phyloP scores from a whole-genome alignment of 2,888 invertebrate genomes.

The Netelia melanura region DNA sequence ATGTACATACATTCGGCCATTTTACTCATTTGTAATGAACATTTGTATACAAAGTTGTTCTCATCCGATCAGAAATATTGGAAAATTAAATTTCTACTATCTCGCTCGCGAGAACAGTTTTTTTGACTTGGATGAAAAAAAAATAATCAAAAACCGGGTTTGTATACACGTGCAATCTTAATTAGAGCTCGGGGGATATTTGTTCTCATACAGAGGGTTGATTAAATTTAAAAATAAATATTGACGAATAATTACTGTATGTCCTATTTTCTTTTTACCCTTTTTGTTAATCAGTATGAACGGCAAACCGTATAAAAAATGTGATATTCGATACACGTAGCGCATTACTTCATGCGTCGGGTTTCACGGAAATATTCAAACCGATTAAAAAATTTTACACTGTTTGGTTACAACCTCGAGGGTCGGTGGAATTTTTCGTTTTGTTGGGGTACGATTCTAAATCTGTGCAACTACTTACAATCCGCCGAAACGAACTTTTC shows the following conservation, averaged over 20 bases:
- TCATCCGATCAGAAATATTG: constrained; percentile 14
- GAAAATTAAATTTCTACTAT: neutral
- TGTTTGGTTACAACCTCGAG: no score
- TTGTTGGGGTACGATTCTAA: neutral
- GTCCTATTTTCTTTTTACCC: no score
- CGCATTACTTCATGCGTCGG: neutral
- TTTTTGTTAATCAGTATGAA: neutral
- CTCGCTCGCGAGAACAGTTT: neutral
- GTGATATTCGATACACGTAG: neutral
- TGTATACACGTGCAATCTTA: no score
- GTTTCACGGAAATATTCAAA: neutral
- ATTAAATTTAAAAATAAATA: no score
- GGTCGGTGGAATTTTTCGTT: neutral
- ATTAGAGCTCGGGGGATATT: no score
- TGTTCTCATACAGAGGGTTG: no score
- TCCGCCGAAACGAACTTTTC: neutral
- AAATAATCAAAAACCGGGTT: no score
- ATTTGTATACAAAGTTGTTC: constrained; percentile 1
- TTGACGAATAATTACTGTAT: no score
- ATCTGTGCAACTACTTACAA: neutral
- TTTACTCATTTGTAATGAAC: constrained; percentile 1
- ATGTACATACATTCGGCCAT: neutral
- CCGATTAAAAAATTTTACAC: no score
- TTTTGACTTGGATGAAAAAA: neutral
- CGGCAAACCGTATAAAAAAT: neutral